phyloP scores from a whole-genome alignment of 64 coral and sea anemone species.

The Porites australiensis region DNA sequence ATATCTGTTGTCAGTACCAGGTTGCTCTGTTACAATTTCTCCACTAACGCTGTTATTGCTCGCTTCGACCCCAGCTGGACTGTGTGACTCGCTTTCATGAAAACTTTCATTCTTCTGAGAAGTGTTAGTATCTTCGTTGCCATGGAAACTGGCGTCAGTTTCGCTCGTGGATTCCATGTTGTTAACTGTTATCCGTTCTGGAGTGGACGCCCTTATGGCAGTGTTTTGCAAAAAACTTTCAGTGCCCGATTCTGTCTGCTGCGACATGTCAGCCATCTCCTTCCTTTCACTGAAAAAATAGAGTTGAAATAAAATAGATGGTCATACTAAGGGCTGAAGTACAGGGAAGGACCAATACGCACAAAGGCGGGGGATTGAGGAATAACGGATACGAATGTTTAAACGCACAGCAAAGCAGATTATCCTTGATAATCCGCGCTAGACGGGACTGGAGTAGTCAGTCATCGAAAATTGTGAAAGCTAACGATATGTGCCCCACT shows the following conservation, averaged over 20 bases:
- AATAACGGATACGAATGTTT: no score
- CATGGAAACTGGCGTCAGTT: not conserved
- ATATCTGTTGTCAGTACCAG: not conserved
- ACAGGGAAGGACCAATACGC: no score
- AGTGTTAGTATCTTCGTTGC: not conserved
- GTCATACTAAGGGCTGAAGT: no score
- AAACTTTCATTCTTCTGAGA: not conserved
- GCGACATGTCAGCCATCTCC: conserved; percentile 8
- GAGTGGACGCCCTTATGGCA: not conserved
- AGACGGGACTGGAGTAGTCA: no score
- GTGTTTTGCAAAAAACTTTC: not conserved
- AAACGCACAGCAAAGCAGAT: no score
- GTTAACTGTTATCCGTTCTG: not conserved
- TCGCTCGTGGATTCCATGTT: not conserved
- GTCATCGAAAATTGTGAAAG: no score
- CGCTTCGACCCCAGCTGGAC: not conserved
- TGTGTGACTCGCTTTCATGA: not conserved
- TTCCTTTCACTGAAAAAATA: conserved; percentile 22
- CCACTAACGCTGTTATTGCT: not conserved
- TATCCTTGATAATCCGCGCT: no score
- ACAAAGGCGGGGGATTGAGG: no score
- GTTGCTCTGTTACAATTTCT: not conserved
- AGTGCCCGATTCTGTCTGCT: not conserved
- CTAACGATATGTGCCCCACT: no score
- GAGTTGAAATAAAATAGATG: not conserved